phyloP scores from a whole-genome alignment of 2,797 vertebrate species.

The Galago senegalensis region DNA sequence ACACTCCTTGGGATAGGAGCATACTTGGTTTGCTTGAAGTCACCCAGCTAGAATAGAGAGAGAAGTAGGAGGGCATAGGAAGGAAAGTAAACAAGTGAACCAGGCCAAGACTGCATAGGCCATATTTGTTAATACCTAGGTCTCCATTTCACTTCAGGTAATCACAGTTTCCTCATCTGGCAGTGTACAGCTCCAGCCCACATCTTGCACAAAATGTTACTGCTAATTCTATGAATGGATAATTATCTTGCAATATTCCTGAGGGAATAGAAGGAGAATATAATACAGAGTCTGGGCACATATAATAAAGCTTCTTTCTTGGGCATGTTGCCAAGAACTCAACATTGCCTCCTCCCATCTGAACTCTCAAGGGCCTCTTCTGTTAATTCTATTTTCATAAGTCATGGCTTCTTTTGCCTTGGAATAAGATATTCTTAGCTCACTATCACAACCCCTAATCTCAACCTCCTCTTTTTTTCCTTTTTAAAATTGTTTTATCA shows the following conservation, averaged over 20 bases:
- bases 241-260: not conserved
- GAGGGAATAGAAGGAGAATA: not conserved
- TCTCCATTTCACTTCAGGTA: not conserved
- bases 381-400: constrained; percentile 7
- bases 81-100: not conserved
- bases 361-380: not conserved
- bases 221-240: not conserved
- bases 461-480: not conserved
- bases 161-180: not conserved
- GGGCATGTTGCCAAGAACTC: not conserved
- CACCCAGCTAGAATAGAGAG: not conserved
- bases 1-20: not conserved
- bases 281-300: not conserved
- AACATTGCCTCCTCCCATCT: not conserved
- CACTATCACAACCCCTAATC: not conserved
- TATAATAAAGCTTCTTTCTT: not conserved
- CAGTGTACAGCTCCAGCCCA: not conserved
- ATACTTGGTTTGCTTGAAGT: not conserved
- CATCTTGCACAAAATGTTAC: not conserved
- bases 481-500: not conserved
- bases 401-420: not conserved
- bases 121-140: not conserved
- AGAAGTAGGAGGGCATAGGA: not conserved
- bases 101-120: not conserved
- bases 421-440: constrained; percentile 1